These are phyloP conservation scores for Porites lobata DNA, from an alignment of 92 coral and sea anemone genomes.

Conservation along the genomic window DNA sequence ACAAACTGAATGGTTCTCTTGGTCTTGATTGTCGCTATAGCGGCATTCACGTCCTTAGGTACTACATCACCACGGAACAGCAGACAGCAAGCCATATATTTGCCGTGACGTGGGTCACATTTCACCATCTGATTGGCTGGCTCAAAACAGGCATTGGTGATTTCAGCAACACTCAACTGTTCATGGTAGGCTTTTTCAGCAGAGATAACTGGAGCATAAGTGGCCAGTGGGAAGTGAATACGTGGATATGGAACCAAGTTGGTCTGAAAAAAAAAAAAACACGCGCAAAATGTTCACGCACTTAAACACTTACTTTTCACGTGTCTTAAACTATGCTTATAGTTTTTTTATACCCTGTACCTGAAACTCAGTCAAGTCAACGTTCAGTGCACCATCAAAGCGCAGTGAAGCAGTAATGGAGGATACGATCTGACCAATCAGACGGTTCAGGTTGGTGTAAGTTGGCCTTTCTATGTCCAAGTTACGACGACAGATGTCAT, in stretches of 20 bases:
- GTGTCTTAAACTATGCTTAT: no score
- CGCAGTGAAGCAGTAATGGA: constrained; percentile 87
- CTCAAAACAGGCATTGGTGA: constrained; percentile 85
- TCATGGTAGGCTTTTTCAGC: constrained; percentile 89
- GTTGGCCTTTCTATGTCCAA: constrained; percentile 92
- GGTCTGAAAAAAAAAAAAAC: constrained; percentile 43
- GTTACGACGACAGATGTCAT: constrained; percentile 93
- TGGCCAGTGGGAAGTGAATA: constrained; percentile 91
- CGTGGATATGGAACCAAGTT: constrained; percentile 94
- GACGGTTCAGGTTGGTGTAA: constrained; percentile 96
- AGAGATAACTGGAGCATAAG: constrained; percentile 84
- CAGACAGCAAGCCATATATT: constrained; percentile 90
- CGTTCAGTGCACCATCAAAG: constrained; percentile 57
- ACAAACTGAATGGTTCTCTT: constrained; percentile 90
- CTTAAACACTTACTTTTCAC: no score
- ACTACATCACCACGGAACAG: constrained; percentile 90
- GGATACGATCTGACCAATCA: constrained; percentile 93
- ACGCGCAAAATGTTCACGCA: background rate
- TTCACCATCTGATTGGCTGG: constrained; percentile 92
- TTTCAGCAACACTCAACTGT: constrained; percentile 80
- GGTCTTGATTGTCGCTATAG: constrained; percentile 87
- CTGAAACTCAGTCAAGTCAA: constrained; percentile 50
- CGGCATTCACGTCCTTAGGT: constrained; percentile 91
- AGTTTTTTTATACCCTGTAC: background rate
- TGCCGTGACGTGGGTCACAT: constrained; percentile 92